phyloP scores from a whole-genome alignment of 2,797 vertebrate genomes.

The Siniperca obscura region DNA sequence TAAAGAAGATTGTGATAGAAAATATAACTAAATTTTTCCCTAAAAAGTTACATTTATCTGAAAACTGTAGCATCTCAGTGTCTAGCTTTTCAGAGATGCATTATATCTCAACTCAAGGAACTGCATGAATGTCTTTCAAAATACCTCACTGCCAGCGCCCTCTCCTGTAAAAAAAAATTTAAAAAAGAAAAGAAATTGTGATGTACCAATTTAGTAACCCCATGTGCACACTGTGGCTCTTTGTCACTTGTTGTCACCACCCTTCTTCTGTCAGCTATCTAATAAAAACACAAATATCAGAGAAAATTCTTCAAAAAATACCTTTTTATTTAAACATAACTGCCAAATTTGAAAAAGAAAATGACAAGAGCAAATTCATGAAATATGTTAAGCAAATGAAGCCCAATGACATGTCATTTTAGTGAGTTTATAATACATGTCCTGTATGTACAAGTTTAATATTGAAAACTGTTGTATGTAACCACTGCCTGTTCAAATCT shows the following conservation, averaged over 20 bases:
- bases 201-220: neutral
- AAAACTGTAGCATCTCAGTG: neutral
- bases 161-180: conserved; percentile 15
- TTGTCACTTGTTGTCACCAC: neutral
- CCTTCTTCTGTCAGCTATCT: neutral
- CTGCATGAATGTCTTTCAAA: conserved; percentile 1
- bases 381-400: neutral
- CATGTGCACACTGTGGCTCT: neutral
- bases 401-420: neutral
- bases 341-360: neutral
- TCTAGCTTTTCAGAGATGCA: neutral
- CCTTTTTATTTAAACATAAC: neutral
- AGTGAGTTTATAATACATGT: neutral
- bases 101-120: neutral
- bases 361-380: neutral
- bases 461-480: neutral
- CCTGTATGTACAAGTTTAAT: neutral
- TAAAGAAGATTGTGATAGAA: neutral
- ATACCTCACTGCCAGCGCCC: neutral
- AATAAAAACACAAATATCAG: neutral
- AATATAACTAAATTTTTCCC: neutral
- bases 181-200: neutral
- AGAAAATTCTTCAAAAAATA: neutral
- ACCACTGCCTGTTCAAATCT: neutral
- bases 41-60: neutral